Percentiles rank a stretch among this genome's conserved stretches.
Evolutionary conservation across 2,113 vertebrate species (phyloP).

Genomic region (Takifugu bimaculatus): DNA sequence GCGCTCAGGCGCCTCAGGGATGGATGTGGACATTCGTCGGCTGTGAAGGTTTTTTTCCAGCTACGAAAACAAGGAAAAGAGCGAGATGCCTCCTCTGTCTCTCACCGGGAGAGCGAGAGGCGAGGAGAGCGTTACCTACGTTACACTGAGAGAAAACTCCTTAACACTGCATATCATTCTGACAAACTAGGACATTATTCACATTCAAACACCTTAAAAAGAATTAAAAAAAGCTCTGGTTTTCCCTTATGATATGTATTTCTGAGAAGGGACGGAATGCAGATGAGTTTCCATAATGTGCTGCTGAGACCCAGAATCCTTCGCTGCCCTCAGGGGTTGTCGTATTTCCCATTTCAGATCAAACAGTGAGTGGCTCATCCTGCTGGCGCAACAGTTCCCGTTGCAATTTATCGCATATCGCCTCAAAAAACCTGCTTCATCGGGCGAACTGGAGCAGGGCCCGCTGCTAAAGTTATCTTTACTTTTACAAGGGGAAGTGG

Average conservation of each 20-base stretch:
- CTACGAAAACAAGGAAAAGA: constrained; percentile 25
- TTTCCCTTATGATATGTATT: constrained; percentile 63
- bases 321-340: constrained; percentile 8
- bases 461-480: too few relatives aligned
- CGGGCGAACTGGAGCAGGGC: too few relatives aligned
- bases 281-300: constrained; percentile 24
- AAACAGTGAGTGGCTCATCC: not conserved
- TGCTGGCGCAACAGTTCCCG: not conserved
- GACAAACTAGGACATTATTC: constrained; percentile 44
- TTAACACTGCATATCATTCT: constrained; percentile 62
- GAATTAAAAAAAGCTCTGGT: constrained; percentile 28
- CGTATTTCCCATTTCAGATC: not conserved
- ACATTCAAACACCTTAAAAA: constrained; percentile 57
- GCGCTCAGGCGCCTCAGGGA: constrained; percentile 14
- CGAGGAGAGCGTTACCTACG: constrained; percentile 23
- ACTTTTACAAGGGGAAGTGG: too few relatives aligned
- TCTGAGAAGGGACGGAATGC: constrained; percentile 33
- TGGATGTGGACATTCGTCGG: constrained; percentile 64
- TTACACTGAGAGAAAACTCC: constrained; percentile 45
- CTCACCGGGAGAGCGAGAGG: constrained; percentile 53
- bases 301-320: constrained; percentile 35
- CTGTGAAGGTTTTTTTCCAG: constrained; percentile 48
- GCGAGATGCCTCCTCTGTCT: constrained; percentile 24
- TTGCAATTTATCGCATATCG: not conserved
- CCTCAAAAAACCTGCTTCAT: too few relatives aligned